Evolutionary conservation across 2,888 invertebrate genomes (phyloP).

Genomic region (Thymelicus acteon): DNA sequence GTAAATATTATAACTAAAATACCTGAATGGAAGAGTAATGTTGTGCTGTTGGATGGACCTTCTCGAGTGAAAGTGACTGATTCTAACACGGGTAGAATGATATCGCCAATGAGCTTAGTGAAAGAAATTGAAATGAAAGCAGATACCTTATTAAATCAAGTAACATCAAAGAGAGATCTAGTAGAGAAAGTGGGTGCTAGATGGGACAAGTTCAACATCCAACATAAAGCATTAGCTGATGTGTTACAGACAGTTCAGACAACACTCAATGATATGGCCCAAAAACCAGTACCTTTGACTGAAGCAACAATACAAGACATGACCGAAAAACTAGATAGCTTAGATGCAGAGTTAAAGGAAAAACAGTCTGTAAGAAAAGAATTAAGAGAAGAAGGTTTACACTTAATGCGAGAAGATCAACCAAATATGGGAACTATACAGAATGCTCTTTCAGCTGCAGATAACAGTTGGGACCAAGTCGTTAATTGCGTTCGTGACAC

Average conservation of each 20-base stretch:
- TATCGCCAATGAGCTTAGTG: conserved; percentile 89
- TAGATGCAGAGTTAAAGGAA: conserved; percentile 84
- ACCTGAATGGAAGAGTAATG: conserved; percentile 88
- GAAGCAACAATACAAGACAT: conserved; percentile 78
- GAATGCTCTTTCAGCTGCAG: conserved; percentile 90
- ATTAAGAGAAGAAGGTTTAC: conserved; percentile 91
- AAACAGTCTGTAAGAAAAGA: conserved; percentile 87
- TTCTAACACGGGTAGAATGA: conserved; percentile 87
- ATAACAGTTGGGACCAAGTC: conserved; percentile 92
- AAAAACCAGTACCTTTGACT: conserved; percentile 73
- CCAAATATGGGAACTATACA: conserved; percentile 92
- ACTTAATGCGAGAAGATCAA: conserved; percentile 92
- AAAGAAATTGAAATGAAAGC: conserved; percentile 90
- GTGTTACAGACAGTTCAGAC: conserved; percentile 86
- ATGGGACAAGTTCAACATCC: conserved; percentile 91
- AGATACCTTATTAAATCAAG: conserved; percentile 87
- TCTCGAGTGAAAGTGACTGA: conserved; percentile 89
- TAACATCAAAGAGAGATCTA: conserved; percentile 87
- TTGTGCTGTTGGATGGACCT: conserved; percentile 88
- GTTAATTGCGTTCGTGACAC: conserved; percentile 90
- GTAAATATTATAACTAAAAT: conserved; percentile 88
- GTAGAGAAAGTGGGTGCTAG: conserved; percentile 89
- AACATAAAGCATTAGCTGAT: conserved; percentile 89
- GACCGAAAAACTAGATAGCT: conserved; percentile 79
- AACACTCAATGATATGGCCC: conserved; percentile 83